Evolutionary conservation across 2,113 vertebrate genomes (phyloP).

Genomic region (Clupea harengus): DNA sequence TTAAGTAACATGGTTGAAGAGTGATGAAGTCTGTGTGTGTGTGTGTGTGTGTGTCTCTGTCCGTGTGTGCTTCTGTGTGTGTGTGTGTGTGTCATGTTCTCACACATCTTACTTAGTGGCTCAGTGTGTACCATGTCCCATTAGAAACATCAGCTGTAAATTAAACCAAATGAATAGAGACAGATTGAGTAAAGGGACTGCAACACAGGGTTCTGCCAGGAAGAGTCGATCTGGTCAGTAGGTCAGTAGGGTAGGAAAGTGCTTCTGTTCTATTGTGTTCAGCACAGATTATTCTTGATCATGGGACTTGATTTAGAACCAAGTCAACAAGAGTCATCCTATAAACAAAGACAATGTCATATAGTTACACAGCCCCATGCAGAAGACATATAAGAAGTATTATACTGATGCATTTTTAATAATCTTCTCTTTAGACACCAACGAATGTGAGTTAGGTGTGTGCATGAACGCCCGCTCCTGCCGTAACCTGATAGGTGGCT

Average conservation of each 20-base stretch:
- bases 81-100: background rate
- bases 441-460: conserved; percentile 89
- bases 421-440: conserved; percentile 79
- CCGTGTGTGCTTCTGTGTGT: background rate
- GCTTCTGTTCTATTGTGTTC: background rate
- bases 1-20: background rate
- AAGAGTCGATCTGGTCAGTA: background rate
- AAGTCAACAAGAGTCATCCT: background rate
- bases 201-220: background rate
- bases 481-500: conserved; percentile 95
- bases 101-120: background rate
- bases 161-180: background rate
- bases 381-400: too few species aligned
- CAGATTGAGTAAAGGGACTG: background rate
- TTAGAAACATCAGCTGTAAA: background rate
- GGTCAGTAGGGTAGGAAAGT: conserved; percentile 27
- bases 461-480: conserved; percentile 92
- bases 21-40: background rate
- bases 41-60: background rate
- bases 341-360: background rate
- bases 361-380: background rate
- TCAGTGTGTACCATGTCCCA: background rate
- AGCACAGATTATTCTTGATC: background rate
- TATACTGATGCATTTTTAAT: background rate
- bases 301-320: background rate